Conservation (phyloP, 2,888 invertebrate genomes). For the Eretmocerus hayati region DNA sequence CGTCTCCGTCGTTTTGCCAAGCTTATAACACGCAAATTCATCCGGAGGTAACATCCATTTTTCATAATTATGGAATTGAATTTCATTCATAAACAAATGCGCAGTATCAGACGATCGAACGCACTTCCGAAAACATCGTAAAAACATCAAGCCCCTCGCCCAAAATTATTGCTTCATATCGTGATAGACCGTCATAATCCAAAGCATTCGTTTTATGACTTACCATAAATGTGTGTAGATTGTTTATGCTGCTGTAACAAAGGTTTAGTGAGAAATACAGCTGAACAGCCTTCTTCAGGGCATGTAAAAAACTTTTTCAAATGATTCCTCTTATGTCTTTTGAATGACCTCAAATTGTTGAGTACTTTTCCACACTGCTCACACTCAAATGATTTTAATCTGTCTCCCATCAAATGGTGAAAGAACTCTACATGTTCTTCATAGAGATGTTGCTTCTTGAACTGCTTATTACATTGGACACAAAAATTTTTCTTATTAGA, state of each 20-base stretch:
- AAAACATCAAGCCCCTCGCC: too few species aligned
- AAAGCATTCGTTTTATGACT: too few species aligned
- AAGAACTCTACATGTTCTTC: background rate
- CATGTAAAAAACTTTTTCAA: background rate
- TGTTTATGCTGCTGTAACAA: slow-evolving; percentile 1
- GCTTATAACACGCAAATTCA: too few species aligned
- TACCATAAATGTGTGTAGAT: too few species aligned
- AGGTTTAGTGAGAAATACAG: background rate
- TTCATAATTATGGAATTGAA: too few species aligned
- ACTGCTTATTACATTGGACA: slow-evolving; percentile 1
- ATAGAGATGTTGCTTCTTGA: background rate
- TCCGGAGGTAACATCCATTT: too few species aligned
- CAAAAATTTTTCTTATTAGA: too few species aligned
- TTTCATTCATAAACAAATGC: background rate
- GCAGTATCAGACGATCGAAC: background rate
- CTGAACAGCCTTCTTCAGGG: background rate
- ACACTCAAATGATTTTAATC: slow-evolving; percentile 5
- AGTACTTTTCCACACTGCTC: slow-evolving; percentile 6
- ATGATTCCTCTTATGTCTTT: slow-evolving; percentile 4
- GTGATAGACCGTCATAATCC: too few species aligned
- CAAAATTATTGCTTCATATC: too few species aligned
- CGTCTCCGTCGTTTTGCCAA: too few species aligned
- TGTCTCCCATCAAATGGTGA: background rate
- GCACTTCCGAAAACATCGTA: background rate
- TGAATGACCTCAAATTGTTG: background rate